phyloP scores from a whole-genome alignment of 2,888 invertebrate species.

The Acholoe squamosa region DNA sequence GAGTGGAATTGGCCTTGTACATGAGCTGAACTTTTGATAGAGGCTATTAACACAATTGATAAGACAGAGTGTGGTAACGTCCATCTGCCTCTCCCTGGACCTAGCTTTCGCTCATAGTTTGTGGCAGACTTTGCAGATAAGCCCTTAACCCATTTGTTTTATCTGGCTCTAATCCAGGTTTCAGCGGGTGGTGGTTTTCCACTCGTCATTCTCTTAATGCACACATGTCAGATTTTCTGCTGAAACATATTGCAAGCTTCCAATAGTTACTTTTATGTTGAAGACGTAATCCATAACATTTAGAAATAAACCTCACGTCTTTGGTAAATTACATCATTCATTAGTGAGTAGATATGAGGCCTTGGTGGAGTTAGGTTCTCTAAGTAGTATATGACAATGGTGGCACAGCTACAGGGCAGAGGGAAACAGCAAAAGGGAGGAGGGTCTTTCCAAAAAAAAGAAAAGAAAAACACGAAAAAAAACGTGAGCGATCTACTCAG shows the following conservation, averaged over 20 bases:
- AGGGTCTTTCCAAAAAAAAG: background rate
- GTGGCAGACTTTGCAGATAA: constrained; percentile 21
- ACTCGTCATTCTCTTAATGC: background rate
- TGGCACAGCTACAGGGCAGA: background rate
- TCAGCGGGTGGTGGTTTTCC: background rate
- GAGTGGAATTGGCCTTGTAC: background rate
- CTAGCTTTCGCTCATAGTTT: background rate
- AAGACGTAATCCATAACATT: background rate
- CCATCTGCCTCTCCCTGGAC: constrained; percentile 17
- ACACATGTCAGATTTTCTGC: background rate
- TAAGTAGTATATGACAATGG: background rate
- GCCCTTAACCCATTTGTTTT: constrained; percentile 14
- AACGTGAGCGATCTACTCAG: background rate
- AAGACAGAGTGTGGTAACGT: background rate
- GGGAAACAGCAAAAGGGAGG: background rate
- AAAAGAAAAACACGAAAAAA: background rate
- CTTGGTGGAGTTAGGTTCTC: no score
- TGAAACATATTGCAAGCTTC: background rate
- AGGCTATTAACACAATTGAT: constrained; percentile 49
- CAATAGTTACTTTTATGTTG: background rate
- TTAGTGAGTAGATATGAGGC: no score
- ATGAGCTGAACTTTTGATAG: background rate
- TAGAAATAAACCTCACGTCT: no score
- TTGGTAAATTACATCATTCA: no score
- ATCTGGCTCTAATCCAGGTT: constrained; percentile 44